A percentile compares a stretch with the other conserved stretches of the same genome.
Conservation (phyloP, 2,113 vertebrate genomes). For the Rhipidura dahli region DNA sequence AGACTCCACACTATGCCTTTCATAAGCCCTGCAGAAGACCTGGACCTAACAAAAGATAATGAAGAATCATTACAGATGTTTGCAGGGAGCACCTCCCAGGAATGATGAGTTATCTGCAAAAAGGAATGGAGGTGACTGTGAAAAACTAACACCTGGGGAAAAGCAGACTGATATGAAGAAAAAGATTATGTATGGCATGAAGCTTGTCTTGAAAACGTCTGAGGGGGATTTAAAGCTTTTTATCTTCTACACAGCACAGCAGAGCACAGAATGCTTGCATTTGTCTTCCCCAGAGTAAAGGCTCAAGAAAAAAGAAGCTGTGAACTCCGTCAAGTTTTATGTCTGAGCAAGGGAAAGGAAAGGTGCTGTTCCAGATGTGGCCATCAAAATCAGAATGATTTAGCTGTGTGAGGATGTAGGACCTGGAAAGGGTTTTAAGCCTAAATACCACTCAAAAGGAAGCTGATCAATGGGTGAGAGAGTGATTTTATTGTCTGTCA, state of each 20-base stretch:
- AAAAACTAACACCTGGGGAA: not conserved
- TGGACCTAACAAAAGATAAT: not conserved
- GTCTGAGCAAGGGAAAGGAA: not conserved
- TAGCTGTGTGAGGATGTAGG: not conserved
- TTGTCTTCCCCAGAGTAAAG: not conserved
- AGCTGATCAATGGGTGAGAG: not conserved
- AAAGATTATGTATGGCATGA: not conserved
- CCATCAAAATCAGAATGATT: not conserved
- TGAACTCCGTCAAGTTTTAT: not conserved
- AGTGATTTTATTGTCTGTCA: not conserved
- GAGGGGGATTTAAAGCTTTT: not conserved
- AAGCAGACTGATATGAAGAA: not conserved
- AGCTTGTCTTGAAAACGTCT: not conserved
- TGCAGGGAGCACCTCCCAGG: not conserved
- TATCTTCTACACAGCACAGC: not conserved
- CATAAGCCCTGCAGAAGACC: not conserved
- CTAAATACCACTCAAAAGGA: not conserved
- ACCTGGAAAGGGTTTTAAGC: not conserved
- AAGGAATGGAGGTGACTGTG: not conserved
- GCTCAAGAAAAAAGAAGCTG: not conserved
- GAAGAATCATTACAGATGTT: not conserved
- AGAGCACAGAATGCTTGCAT: not conserved
- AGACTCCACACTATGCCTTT: not conserved
- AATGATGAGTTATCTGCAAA: not conserved
- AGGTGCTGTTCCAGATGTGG: rapidly evolving